A percentile compares a stretch with the other conserved stretches of the same genome.
phyloP scores from a whole-genome alignment of 2,113 vertebrate genomes.

The Eidolon helvum region DNA sequence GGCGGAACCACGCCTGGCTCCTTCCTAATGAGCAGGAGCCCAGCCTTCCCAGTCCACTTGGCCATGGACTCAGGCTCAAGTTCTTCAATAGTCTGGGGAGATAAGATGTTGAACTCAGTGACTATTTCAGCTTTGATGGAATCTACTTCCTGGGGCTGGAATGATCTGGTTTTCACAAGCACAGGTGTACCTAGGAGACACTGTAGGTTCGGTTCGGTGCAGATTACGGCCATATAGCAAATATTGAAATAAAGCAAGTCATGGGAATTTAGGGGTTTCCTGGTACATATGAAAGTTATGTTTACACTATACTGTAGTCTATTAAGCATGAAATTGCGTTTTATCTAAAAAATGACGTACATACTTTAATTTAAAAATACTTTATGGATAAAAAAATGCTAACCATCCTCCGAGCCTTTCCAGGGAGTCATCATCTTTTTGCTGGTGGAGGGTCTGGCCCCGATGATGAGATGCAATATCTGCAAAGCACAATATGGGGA shows the following conservation, averaged over 20 bases:
- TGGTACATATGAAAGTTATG: background rate
- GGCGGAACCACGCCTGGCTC: accelerated
- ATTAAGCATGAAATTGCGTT: background rate
- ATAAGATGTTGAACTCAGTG: background rate
- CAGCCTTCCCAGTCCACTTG: too few relatives aligned
- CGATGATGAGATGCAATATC: background rate
- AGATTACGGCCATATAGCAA: accelerated
- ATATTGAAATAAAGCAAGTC: background rate
- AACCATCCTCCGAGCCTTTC: background rate
- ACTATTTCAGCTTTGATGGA: background rate
- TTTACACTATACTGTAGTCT: background rate
- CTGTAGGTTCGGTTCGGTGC: background rate
- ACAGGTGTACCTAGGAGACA: background rate
- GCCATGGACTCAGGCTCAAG: background rate
- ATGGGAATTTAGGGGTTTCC: background rate
- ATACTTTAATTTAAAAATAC: background rate
- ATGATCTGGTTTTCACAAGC: background rate
- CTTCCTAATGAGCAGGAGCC: too few relatives aligned
- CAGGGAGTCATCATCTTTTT: background rate
- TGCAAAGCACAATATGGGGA: background rate
- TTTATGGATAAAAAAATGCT: background rate
- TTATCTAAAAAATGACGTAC: background rate
- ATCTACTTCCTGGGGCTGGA: background rate
- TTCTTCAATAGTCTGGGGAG: background rate
- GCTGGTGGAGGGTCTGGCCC: background rate